A percentile compares a stretch with the other conserved stretches of the same genome.
Conservation (phyloP, 2,797 vertebrate species). For the Novumbra hubbsi region DNA sequence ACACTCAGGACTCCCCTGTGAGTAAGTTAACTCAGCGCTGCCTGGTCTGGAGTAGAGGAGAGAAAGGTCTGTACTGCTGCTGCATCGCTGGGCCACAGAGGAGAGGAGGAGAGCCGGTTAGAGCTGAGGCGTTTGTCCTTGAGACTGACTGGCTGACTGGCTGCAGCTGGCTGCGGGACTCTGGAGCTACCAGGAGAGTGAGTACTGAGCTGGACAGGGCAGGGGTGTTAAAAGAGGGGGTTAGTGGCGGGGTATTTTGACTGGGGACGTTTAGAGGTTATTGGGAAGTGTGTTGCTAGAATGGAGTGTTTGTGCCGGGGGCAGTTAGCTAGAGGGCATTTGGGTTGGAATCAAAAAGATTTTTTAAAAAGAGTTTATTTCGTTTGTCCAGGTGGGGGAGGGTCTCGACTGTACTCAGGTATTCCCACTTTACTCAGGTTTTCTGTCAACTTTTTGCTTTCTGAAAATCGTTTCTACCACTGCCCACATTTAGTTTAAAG, state of each 20-base stretch:
- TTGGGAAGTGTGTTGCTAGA: not conserved
- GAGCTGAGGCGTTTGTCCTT: slow-evolving; percentile 68
- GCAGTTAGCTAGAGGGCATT: slow-evolving; percentile 1
- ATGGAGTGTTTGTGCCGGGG: not conserved
- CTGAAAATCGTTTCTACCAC: not conserved
- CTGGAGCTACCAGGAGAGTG: slow-evolving; percentile 65
- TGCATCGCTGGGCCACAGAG: slow-evolving; percentile 70
- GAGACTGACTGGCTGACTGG: slow-evolving; percentile 66
- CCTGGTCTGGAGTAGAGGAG: slow-evolving; percentile 49
- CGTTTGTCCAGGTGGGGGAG: slow-evolving; percentile 42
- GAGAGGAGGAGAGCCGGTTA: slow-evolving; percentile 62
- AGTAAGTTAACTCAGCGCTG: slow-evolving; percentile 58
- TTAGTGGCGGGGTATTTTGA: not conserved
- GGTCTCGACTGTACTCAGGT: slow-evolving; percentile 57
- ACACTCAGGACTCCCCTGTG: slow-evolving; percentile 60
- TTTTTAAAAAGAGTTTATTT: slow-evolving; percentile 10
- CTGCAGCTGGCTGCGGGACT: slow-evolving; percentile 67
- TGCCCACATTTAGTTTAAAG: not conserved
- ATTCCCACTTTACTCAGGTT: slow-evolving; percentile 36
- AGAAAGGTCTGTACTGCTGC: slow-evolving; percentile 45
- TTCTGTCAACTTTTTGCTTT: slow-evolving; percentile 35
- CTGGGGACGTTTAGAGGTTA: not conserved
- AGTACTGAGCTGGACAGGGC: slow-evolving; percentile 50
- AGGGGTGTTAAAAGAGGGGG: slow-evolving; percentile 18
- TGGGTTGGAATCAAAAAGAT: slow-evolving; percentile 8